Evolutionary conservation across 2,113 vertebrate genomes (phyloP).

Genomic region (Phaetusa simplex): DNA sequence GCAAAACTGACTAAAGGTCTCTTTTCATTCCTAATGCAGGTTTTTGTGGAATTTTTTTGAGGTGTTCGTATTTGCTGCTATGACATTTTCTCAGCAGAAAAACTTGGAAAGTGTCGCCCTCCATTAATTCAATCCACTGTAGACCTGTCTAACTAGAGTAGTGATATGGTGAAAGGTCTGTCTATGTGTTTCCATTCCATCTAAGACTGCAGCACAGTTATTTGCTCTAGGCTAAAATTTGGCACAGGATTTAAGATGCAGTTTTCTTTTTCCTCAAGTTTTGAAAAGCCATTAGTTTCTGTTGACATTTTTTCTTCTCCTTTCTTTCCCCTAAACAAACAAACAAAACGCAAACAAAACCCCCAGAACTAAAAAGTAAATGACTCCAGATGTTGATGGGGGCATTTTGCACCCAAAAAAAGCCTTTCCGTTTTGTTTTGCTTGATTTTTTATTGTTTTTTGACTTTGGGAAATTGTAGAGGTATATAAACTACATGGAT

Average conservation of each 20-base stretch:
- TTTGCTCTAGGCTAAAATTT: slow-evolving; percentile 47
- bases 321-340: not conserved
- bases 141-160: not conserved
- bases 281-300: slow-evolving; percentile 25
- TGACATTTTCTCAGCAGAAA: not conserved
- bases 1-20: slow-evolving; percentile 27
- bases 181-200: not conserved
- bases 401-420: not conserved
- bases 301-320: not conserved
- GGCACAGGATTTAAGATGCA: not conserved
- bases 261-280: slow-evolving; percentile 46
- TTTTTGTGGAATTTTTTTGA: not conserved
- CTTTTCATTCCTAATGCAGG: not conserved
- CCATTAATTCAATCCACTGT: not conserved
- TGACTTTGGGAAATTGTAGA: not conserved
- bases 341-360: not conserved
- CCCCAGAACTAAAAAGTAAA: not conserved
- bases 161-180: not conserved
- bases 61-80: not conserved
- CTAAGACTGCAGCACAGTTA: not conserved
- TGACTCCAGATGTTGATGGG: not conserved
- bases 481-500: not conserved
- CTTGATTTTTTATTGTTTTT: not conserved
- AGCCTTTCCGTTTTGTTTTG: not conserved
- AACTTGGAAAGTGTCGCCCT: slow-evolving; percentile 12